A percentile compares a stretch with the other conserved stretches of the same genome.
These are phyloP conservation scores for Mylabris sibirica DNA, from an alignment of 2,888 invertebrate species.

Conservation along the genomic window DNA sequence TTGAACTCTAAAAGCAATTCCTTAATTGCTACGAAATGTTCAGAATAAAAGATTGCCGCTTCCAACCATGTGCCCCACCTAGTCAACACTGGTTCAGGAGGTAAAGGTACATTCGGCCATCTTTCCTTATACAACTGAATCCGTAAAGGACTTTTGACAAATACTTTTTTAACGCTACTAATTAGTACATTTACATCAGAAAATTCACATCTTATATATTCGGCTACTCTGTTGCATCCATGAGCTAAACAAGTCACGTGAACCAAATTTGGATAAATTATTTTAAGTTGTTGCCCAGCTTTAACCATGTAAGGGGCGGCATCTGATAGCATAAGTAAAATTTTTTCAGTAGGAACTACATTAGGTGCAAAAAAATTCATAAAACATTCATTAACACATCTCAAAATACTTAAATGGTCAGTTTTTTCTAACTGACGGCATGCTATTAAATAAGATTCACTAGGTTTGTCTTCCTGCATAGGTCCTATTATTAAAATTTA, in stretches of 20 bases:
- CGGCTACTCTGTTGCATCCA: slow-evolving; percentile 45
- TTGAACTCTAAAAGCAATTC: too few relatives aligned
- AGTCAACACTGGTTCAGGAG: slow-evolving; percentile 49
- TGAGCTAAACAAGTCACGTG: slow-evolving; percentile 48
- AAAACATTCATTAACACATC: slow-evolving; percentile 8
- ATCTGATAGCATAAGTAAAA: slow-evolving; percentile 16
- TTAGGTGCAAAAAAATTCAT: slow-evolving; percentile 14
- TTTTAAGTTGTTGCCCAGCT: slow-evolving; percentile 38
- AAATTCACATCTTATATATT: slow-evolving; percentile 40
- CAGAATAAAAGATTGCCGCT: slow-evolving; percentile 44
- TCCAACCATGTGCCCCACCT: slow-evolving; percentile 47
- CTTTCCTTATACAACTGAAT: too few relatives aligned
- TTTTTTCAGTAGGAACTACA: slow-evolving; percentile 10
- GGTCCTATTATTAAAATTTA: not conserved
- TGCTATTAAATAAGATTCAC: not conserved
- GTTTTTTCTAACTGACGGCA: not conserved
- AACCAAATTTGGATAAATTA: slow-evolving; percentile 41
- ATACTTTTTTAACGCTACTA: slow-evolving; percentile 41
- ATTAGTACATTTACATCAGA: slow-evolving; percentile 42
- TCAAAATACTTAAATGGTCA: not conserved
- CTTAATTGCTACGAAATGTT: slow-evolving; percentile 9
- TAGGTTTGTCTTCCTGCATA: slow-evolving; percentile 7
- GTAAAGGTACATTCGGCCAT: slow-evolving; percentile 43
- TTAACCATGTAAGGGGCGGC: slow-evolving; percentile 40
- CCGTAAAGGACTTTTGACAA: slow-evolving; percentile 34